Conservation (phyloP, 2,888 invertebrate species). For the Acanthosepion pharaonis region DNA sequence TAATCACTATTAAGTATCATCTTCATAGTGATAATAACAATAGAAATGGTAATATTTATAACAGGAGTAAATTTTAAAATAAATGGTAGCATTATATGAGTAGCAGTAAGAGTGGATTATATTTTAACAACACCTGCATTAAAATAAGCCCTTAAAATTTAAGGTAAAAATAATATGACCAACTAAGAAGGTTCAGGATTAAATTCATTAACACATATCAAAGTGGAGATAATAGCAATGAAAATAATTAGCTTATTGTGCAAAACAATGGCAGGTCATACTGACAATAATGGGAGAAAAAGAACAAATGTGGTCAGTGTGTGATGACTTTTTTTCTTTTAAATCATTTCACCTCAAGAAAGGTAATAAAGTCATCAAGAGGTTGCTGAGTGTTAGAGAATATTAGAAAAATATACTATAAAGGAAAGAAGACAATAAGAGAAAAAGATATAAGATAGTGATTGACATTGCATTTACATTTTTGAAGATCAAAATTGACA, state of each 20-base stretch:
- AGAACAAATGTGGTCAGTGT: background rate
- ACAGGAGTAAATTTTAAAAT: background rate
- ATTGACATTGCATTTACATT: too few species aligned
- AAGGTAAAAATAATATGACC: background rate
- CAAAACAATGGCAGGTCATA: background rate
- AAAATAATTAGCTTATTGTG: background rate
- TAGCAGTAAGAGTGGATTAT: background rate
- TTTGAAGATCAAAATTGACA: too few species aligned
- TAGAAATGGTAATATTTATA: background rate
- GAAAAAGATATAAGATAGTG: too few species aligned
- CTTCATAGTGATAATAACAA: background rate
- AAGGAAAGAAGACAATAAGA: too few species aligned
- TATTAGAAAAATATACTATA: too few species aligned
- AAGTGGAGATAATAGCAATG: background rate
- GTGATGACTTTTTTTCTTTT: too few species aligned
- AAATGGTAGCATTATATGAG: background rate
- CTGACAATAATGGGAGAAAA: background rate
- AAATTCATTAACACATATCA: background rate
- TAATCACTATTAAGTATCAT: background rate
- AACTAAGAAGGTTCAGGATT: background rate
- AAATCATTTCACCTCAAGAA: too few species aligned
- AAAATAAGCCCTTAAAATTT: background rate
- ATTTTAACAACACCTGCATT: background rate
- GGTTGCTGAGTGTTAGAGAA: too few species aligned
- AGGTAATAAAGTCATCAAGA: too few species aligned